Conservation (phyloP, 2,888 invertebrate species). For the Patella caerulea region DNA sequence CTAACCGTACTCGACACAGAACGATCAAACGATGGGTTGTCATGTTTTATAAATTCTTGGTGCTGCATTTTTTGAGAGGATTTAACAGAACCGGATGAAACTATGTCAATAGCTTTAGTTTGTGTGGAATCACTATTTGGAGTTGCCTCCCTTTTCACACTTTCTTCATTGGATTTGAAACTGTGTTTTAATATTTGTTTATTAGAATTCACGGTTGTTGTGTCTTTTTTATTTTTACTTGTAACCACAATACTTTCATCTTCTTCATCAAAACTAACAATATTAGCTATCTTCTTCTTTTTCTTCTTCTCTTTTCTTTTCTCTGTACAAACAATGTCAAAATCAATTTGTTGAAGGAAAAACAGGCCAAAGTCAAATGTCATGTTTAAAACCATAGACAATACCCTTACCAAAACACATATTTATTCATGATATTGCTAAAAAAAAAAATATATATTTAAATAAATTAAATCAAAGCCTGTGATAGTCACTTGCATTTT, state of each 20-base stretch:
- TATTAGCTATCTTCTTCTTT: constrained; percentile 78
- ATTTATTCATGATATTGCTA: not conserved
- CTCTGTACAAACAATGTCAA: constrained; percentile 35
- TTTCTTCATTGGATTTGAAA: not conserved
- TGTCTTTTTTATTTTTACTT: not conserved
- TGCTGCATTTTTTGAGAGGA: not conserved
- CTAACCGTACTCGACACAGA: constrained; percentile 12
- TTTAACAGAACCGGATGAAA: not conserved
- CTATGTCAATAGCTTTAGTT: not conserved
- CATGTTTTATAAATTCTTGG: not conserved
- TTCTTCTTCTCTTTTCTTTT: constrained; percentile 73
- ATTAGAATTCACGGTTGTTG: not conserved
- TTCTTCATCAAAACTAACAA: constrained; percentile 81
- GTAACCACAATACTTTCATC: constrained; percentile 53
- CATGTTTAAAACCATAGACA: not conserved
- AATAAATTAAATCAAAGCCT: not conserved
- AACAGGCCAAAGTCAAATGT: not conserved
- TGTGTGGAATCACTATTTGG: not conserved
- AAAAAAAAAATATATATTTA: not conserved
- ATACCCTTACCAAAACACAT: not conserved
- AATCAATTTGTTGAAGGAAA: not conserved
- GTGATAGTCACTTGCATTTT: not conserved
- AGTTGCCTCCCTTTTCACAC: not conserved
- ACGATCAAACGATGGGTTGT: not conserved
- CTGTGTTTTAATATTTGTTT: not conserved